These are phyloP conservation scores for Elaphurus davidianus DNA, from an alignment of 2,113 vertebrate species.

Conservation along the genomic window DNA sequence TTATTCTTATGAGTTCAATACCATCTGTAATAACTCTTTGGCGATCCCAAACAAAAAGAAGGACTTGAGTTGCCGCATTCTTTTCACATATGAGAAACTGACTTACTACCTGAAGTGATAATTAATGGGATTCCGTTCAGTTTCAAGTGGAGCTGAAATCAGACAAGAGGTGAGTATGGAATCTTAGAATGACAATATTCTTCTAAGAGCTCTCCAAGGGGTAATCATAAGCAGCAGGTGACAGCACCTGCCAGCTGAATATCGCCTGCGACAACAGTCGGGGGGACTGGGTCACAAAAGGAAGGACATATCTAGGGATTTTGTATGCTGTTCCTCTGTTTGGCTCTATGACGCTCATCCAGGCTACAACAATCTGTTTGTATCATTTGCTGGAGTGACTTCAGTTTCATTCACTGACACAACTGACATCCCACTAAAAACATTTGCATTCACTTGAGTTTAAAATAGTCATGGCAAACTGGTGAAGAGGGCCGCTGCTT, in stretches of 20 bases:
- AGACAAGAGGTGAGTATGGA: constrained; percentile 49
- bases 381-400: constrained; percentile 2
- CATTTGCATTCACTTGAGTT: not conserved
- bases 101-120: constrained; percentile 83
- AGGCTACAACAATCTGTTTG: not conserved
- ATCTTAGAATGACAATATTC: constrained; percentile 52
- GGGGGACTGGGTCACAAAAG: not conserved
- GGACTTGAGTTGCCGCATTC: constrained; percentile 66
- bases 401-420: not conserved
- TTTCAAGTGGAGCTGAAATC: constrained; percentile 75
- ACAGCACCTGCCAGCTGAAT: constrained; percentile 1
- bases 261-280: constrained; percentile 1
- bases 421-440: not conserved
- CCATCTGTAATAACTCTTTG: constrained; percentile 73
- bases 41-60: constrained; percentile 70
- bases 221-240: not conserved
- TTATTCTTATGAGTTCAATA: constrained; percentile 78
- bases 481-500: not conserved
- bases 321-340: not conserved
- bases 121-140: constrained; percentile 79
- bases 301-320: not conserved
- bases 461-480: not conserved
- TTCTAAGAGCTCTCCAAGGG: constrained; percentile 31
- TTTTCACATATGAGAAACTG: constrained; percentile 77
- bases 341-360: not conserved